Base-by-base conservation (phyloP, 2,113 vertebrate species). In the Macquaria ambigua region DNA sequence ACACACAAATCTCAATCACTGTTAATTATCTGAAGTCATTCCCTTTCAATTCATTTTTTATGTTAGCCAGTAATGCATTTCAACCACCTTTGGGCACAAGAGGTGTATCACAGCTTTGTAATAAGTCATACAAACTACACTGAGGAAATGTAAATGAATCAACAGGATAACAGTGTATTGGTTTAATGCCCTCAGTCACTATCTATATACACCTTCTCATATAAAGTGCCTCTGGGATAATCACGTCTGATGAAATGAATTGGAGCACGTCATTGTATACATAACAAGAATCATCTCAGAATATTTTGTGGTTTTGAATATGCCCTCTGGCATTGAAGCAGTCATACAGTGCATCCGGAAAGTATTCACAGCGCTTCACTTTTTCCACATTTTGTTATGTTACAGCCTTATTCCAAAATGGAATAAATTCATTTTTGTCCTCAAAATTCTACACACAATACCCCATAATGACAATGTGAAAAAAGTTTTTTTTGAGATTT, bases 241-340 rank as follows among this genome's bases (percentile, higher is more conserved):
- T 18, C 2, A 14, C 37, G 6, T 48, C 20, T 67, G 62, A 43
- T 37, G 0, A 50, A 75, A 72, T 41, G 0, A 72, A 64, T 1
- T 7, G 16, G 23, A 70, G 64, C 61, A 64, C 48, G 11, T 23
- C 9, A 4, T 12, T 77, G 21, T 21, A 12, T 12, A 28, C 11
- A 48, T n/a, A 61, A 34, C 16, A 31, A n/a, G 1, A 73, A 8
- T n/a, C 3, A 34, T 56, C 5, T 46, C 18, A 16, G 14, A 59
- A 61, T 25, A 20, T 69, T 34, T 59, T 46, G 64, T 62, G 55
- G 41, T 66, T 81, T n/a, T 39, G 16, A 39, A 48, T 58, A 58
- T 28, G 25, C 25, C 61, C 10, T 37, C 9, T 10, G 39, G 70
- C 21, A 23, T 16, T 20, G 37, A 66, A 31, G 5, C 2, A 1